Conservation (phyloP, 2,113 vertebrate genomes). For the Periophthalmus modestus region DNA sequence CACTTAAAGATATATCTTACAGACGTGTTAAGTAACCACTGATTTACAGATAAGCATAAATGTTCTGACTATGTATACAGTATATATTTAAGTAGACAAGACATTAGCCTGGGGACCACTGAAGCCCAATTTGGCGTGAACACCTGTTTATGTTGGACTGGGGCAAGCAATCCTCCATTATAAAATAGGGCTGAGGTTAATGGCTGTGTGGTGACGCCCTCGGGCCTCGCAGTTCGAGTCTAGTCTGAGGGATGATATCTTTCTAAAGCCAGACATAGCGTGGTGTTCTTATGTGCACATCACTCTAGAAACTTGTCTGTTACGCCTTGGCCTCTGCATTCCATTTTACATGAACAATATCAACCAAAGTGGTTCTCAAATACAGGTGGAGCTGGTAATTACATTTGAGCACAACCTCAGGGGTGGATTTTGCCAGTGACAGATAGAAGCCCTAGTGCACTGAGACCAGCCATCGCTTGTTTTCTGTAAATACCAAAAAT, state of each 20-base stretch:
- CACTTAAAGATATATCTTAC: constrained; percentile 35
- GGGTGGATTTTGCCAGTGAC: too few species aligned
- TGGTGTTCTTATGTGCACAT: constrained; percentile 27
- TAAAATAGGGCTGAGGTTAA: constrained; percentile 78
- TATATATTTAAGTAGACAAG: constrained; percentile 52
- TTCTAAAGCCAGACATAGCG: constrained; percentile 44
- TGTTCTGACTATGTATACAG: constrained; percentile 33
- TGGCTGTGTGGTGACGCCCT: constrained; percentile 71
- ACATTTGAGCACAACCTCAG: too few species aligned
- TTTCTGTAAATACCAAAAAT: too few species aligned
- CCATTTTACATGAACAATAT: neutral
- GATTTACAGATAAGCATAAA: constrained; percentile 58
- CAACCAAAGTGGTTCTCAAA: neutral
- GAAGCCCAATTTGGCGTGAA: constrained; percentile 65
- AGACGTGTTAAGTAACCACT: constrained; percentile 52
- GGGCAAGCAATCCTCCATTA: constrained; percentile 49
- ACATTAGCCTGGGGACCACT: constrained; percentile 61
- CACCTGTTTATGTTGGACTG: constrained; percentile 78
- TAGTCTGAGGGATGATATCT: constrained; percentile 60
- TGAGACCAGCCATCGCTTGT: too few species aligned
- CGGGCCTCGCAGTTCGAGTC: constrained; percentile 72
- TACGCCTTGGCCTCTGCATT: constrained; percentile 18
- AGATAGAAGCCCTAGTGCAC: too few species aligned
- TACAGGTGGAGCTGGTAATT: neutral
- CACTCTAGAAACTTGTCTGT: constrained; percentile 28